A percentile compares a stretch with the other conserved stretches of the same genome.
phyloP scores from a whole-genome alignment of 2,888 invertebrate species.

The Polia nebulosa region DNA sequence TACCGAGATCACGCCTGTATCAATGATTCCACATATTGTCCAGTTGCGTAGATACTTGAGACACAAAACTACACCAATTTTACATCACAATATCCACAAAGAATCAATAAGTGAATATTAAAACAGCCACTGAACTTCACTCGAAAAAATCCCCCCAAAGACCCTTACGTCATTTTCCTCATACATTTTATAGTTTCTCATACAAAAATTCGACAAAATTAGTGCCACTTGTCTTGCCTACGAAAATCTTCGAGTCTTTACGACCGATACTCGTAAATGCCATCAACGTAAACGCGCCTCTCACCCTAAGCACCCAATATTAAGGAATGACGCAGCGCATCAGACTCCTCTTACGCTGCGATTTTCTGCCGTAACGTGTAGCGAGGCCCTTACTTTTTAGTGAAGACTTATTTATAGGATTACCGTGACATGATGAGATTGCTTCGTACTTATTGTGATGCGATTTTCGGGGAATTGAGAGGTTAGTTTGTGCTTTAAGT shows the following conservation, averaged over 20 bases:
- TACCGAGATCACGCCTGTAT: no score
- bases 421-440: constrained; percentile 44
- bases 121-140: no score
- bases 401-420: constrained; percentile 61
- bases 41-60: no score
- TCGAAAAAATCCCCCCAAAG: no score
- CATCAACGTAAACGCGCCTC: constrained; percentile 53
- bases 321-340: constrained; percentile 65
- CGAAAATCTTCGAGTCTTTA: constrained; percentile 5
- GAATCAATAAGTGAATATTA: no score
- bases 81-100: no score
- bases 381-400: constrained; percentile 34
- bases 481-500: neutral
- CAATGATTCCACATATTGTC: no score
- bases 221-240: neutral
- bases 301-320: constrained; percentile 66
- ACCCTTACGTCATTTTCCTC: neutral
- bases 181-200: neutral
- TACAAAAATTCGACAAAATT: neutral
- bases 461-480: constrained; percentile 14
- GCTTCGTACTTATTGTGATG: constrained; percentile 25
- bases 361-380: constrained; percentile 53
- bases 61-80: no score
- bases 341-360: constrained; percentile 54
- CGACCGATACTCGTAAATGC: constrained; percentile 24